These are phyloP conservation scores for Leptodactylus fuscus DNA, from an alignment of 2,113 vertebrate genomes.

Conservation along the genomic window DNA sequence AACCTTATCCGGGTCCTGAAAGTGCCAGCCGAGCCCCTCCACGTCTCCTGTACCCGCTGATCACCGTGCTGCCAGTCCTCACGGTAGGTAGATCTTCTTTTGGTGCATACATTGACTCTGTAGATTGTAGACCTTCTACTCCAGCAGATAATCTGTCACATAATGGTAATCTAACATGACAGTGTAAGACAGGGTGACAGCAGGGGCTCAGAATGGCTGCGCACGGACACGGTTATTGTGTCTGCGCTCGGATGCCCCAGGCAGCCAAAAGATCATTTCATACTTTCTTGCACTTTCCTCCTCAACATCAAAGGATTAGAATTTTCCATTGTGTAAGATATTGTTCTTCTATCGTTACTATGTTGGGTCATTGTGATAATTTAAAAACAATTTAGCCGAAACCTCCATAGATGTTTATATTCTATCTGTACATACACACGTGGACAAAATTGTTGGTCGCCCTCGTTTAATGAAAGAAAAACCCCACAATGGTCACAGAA, in stretches of 20 bases:
- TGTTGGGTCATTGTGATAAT: too few species aligned
- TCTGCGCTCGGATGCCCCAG: background rate
- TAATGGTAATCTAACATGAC: background rate
- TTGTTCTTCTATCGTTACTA: too few species aligned
- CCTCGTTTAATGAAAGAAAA: too few species aligned
- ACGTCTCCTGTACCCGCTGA: slow-evolving; percentile 83
- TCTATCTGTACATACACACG: too few species aligned
- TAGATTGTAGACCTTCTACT: background rate
- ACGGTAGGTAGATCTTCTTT: slow-evolving; percentile 75
- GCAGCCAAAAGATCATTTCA: background rate
- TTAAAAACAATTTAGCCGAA: too few species aligned
- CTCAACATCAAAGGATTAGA: background rate
- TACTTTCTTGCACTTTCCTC: slow-evolving; percentile 9
- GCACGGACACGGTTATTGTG: background rate
- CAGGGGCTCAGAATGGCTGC: background rate
- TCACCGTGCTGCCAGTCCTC: slow-evolving; percentile 83
- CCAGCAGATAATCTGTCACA: background rate
- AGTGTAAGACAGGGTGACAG: slow-evolving; percentile 6
- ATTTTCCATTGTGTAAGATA: background rate
- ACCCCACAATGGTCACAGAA: too few species aligned
- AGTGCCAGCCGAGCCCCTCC: slow-evolving; percentile 84
- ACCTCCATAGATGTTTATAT: too few species aligned
- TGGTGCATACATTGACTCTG: background rate
- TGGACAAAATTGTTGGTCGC: too few species aligned
- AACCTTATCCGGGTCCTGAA: slow-evolving; percentile 88